Evolutionary conservation across 1,140 invertebrate genomes (phyloP), one percentile per base, ranked within the genome.

Genomic region (Lineus longissimus): DNA sequence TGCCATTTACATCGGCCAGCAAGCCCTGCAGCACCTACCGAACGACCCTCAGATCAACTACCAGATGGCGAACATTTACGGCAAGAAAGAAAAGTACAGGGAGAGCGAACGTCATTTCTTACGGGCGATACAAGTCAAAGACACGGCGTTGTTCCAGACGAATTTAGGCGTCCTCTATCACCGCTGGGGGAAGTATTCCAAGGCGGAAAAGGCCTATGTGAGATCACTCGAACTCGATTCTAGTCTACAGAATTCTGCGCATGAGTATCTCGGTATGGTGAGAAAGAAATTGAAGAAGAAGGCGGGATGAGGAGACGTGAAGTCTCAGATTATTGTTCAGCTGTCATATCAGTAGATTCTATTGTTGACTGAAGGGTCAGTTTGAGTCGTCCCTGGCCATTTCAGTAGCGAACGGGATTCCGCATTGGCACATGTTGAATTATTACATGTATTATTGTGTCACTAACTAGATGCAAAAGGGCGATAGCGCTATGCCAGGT

Each of bases 121-220:
- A 55, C 84, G 83, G 64, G 91, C 93, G 2, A 89, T 95, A 47
- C 78, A 84, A 56, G 77, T 88, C 9, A 88, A 89, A 73, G 84
- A 81, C 17, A 87, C 89, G 75, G 84, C 88, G 19, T 84, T 90
- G 11, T 93, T 91, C 82, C 88, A 89, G 75, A 87, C 89, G 2
- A 96, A 97, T 85, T 85, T 97, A 70, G 92, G 93, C 65, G 93
- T 97, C 29, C 82, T 97, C 0, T 97, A 96, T 82, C 94, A 97
- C 82, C 87, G 92, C 40, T 96, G 93, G 93, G 89, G 90, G 58
- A 93, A 90, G 83, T 84, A 86, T 66, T 79, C 87, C 0, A 78
- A 87, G 66, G 94, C 94, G 2, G 86, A 88, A 74, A 73, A 85
- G 60, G 87, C 88, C 78, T 97, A 97, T 74, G 82, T 83, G 61